phyloP scores from a whole-genome alignment of 2,888 invertebrate genomes.

The Acronicta leporina region DNA sequence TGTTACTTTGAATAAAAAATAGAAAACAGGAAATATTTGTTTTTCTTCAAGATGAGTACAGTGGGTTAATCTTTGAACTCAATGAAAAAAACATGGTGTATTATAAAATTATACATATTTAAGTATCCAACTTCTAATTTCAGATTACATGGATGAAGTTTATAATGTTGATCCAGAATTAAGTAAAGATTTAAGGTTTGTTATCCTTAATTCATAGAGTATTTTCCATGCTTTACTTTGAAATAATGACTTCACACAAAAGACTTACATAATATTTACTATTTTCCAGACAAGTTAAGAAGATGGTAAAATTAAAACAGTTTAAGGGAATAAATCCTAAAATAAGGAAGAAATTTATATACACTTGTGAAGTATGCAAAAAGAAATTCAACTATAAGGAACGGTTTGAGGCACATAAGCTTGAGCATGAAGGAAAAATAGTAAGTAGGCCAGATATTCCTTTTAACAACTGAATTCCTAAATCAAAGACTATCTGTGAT shows the following conservation, averaged over 20 bases:
- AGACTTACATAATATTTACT: neutral
- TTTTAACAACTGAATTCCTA: no score
- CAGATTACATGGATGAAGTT: slow-evolving; percentile 23
- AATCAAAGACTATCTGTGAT: no score
- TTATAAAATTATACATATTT: no score
- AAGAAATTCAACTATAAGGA: slow-evolving; percentile 74
- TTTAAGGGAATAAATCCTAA: slow-evolving; percentile 53
- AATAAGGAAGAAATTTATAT: slow-evolving; percentile 63
- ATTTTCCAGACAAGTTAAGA: slow-evolving; percentile 51
- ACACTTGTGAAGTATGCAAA: slow-evolving; percentile 75
- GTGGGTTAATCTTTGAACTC: no score
- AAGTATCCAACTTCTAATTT: slow-evolving; percentile 11
- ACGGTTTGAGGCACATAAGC: slow-evolving; percentile 77
- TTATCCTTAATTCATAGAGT: neutral
- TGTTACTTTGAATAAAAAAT: no score
- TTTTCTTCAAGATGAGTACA: no score
- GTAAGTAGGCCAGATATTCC: slow-evolving; percentile 61
- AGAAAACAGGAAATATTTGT: no score
- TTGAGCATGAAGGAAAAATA: slow-evolving; percentile 76
- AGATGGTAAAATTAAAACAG: slow-evolving; percentile 51
- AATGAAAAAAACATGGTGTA: no score
- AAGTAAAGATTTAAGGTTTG: slow-evolving; percentile 21
- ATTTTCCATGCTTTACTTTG: no score
- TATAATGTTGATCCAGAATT: slow-evolving; percentile 11
- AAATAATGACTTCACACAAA: no score